Evolutionary conservation across 1,140 invertebrate species (phyloP).

Genomic region (Drosophila willistoni): DNA sequence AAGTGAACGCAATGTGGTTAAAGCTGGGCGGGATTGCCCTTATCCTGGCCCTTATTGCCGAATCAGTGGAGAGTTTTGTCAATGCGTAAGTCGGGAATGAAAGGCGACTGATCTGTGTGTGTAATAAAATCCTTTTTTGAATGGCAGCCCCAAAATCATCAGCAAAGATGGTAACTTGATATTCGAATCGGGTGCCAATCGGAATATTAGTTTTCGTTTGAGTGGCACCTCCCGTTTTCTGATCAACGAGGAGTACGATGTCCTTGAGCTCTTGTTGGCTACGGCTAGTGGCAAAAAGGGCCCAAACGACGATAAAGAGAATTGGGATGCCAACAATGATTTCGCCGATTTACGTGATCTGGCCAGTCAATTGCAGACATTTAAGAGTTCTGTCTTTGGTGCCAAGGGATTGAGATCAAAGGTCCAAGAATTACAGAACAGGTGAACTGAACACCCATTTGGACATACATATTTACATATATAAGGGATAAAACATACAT

Average conservation of each 20-base stretch:
- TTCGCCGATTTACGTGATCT: constrained; percentile 44
- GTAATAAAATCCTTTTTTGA: not conserved
- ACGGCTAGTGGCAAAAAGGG: constrained; percentile 44
- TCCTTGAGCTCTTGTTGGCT: constrained; percentile 69
- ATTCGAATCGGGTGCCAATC: constrained; percentile 86
- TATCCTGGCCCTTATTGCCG: constrained; percentile 8
- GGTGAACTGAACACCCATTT: too few species aligned
- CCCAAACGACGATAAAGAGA: constrained; percentile 49
- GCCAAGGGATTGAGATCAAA: constrained; percentile 39
- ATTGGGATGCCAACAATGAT: constrained; percentile 41
- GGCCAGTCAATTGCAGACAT: constrained; percentile 39
- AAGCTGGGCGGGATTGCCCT: not conserved
- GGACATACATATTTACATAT: too few species aligned
- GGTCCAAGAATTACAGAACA: constrained; percentile 50
- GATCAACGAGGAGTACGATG: constrained; percentile 86
- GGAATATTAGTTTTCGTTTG: constrained; percentile 87
- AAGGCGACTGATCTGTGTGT: not conserved
- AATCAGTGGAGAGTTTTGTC: constrained; percentile 56
- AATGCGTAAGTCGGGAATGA: constrained; percentile 63
- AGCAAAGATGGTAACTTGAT: constrained; percentile 87
- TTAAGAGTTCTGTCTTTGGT: constrained; percentile 44
- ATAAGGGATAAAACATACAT: too few species aligned
- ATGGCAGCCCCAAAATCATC: constrained; percentile 86
- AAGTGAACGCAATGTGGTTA: not conserved
- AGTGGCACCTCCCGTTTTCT: constrained; percentile 86